A percentile compares a stretch with the other conserved stretches of the same genome.
Conservation (phyloP, 37 sponge, comb jelly and placozoan genomes). For the Agelas oroides region DNA sequence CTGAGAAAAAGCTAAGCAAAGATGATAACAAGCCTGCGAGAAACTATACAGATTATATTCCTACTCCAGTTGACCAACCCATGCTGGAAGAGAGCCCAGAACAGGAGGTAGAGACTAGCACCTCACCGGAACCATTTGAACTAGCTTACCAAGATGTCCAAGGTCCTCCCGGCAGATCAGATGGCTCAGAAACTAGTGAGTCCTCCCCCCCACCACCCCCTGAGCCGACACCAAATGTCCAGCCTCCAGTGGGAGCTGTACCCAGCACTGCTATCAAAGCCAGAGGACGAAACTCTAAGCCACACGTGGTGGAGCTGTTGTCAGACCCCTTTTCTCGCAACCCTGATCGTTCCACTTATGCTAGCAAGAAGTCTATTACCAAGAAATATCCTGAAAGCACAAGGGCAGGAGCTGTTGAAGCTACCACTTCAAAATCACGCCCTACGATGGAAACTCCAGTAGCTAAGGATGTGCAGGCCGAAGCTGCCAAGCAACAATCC, state of each 20-base stretch:
- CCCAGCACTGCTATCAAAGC: conserved; percentile 33
- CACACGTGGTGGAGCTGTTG: conserved; percentile 4
- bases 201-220: conserved; percentile 5
- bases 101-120: no score
- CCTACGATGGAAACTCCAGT: neutral
- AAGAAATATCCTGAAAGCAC: neutral
- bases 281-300: neutral
- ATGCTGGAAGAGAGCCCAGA: no score
- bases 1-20: neutral
- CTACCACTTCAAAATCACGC: neutral
- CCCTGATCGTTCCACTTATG: conserved; percentile 40
- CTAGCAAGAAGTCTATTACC: conserved; percentile 35
- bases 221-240: neutral
- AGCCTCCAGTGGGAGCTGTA: neutral
- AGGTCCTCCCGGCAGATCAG: no score
- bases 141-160: neutral
- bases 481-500: no score
- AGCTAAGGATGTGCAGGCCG: neutral
- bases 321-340: conserved; percentile 29
- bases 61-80: no score
- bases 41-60: no score
- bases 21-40: neutral
- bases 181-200: neutral
- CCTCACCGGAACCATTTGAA: neutral
- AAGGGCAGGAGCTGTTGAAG: neutral